Evolutionary conservation across 2,113 vertebrate genomes (phyloP).

Genomic region (Pelodiscus sinensis): DNA sequence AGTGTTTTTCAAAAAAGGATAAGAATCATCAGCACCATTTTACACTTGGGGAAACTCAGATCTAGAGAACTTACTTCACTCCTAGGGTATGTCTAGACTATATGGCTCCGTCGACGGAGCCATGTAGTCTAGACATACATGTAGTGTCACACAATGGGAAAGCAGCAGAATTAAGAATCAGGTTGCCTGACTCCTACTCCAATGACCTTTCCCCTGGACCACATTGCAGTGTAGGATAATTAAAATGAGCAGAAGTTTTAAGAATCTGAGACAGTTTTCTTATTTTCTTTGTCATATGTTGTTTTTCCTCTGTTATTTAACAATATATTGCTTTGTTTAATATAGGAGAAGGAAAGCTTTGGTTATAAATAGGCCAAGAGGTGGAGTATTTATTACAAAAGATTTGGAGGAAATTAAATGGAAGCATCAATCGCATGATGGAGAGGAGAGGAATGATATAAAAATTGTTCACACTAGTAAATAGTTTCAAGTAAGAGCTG

Average conservation of each 20-base stretch:
- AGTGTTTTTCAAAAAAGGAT: background rate
- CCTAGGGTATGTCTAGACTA: no score
- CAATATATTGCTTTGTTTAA: background rate
- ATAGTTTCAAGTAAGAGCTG: background rate
- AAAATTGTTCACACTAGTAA: background rate
- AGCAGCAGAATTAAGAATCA: background rate
- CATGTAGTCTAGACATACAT: no score
- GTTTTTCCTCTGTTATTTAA: background rate
- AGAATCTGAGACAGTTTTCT: background rate
- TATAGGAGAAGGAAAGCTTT: background rate
- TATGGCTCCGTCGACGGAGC: no score
- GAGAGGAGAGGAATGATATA: background rate
- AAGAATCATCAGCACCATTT: background rate
- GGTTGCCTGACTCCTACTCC: background rate
- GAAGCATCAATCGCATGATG: background rate
- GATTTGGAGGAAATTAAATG: background rate
- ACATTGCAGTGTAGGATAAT: background rate
- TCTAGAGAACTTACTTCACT: background rate
- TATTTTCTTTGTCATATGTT: background rate
- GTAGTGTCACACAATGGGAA: background rate
- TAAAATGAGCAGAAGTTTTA: background rate
- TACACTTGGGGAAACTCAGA: background rate
- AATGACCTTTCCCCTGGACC: background rate
- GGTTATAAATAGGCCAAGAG: background rate
- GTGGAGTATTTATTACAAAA: rapidly evolving